Conservation (phyloP, 1,140 invertebrate species). For the Nymphalis io region DNA sequence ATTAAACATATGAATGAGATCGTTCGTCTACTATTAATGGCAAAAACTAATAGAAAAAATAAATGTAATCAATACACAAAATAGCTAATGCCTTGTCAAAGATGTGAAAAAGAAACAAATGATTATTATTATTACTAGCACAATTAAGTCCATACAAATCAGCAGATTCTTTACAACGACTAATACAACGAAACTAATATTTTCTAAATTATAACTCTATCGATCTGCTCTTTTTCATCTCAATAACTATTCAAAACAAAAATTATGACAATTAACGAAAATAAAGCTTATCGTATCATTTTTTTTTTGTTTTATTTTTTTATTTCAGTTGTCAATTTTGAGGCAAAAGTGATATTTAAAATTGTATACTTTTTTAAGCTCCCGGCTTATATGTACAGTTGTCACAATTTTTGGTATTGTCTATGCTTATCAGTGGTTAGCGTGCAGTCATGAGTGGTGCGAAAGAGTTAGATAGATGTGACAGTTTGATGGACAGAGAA, state of each 20-base stretch:
- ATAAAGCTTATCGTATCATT: not conserved
- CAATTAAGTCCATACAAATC: constrained; percentile 3
- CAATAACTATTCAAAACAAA: constrained; percentile 16
- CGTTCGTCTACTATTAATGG: constrained; percentile 29
- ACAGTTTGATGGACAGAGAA: constrained; percentile 27
- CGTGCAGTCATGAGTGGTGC: constrained; percentile 35
- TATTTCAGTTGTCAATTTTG: constrained; percentile 4
- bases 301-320: not conserved
- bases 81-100: constrained; percentile 7
- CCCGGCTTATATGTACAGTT: constrained; percentile 37
- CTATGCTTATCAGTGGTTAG: constrained; percentile 27
- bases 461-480: constrained; percentile 33
- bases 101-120: not conserved
- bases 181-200: constrained; percentile 7
- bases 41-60: constrained; percentile 14
- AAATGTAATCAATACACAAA: constrained; percentile 11
- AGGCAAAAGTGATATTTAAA: constrained; percentile 16
- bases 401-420: constrained; percentile 35
- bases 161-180: constrained; percentile 3
- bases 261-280: constrained; percentile 21
- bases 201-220: constrained; percentile 8
- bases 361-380: constrained; percentile 27
- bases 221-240: constrained; percentile 1
- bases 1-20: constrained; percentile 26
- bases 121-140: not conserved